Evolutionary conservation across 2,797 vertebrate species (phyloP).

Genomic region (Phyllotis vaccarum): DNA sequence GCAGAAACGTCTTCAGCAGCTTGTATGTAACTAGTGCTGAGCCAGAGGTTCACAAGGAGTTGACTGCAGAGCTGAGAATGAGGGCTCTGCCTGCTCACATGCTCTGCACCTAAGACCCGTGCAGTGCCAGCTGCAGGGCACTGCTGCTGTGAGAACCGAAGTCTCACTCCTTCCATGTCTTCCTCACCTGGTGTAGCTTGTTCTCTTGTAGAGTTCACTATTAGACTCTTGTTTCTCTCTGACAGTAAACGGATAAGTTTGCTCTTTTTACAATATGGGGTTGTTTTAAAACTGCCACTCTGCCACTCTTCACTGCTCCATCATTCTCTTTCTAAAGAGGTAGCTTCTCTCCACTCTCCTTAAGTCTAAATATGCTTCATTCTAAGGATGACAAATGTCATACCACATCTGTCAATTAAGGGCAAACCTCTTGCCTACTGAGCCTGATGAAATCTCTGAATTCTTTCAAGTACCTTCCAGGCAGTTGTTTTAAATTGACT

Average conservation of each 20-base stretch:
- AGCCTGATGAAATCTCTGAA: not conserved
- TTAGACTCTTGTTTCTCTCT: not conserved
- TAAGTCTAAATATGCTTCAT: not conserved
- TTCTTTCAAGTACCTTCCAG: not conserved
- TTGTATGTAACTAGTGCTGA: fast-evolving
- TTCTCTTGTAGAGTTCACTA: not conserved
- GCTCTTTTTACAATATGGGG: not conserved
- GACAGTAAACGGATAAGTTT: not conserved
- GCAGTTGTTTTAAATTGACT: not conserved
- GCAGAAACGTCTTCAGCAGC: not conserved
- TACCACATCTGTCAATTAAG: not conserved
- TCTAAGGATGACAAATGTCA: not conserved
- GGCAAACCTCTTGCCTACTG: not conserved
- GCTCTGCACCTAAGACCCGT: not conserved
- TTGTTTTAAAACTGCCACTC: not conserved
- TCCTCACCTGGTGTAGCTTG: not conserved
- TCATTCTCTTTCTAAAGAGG: not conserved
- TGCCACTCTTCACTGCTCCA: not conserved
- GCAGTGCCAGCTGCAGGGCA: fast-evolving
- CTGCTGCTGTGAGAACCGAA: not conserved
- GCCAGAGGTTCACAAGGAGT: not conserved
- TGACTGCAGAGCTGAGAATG: not conserved
- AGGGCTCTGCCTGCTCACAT: not conserved
- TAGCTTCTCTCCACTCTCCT: not conserved
- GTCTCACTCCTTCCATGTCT: not conserved